phyloP scores from a whole-genome alignment of 2,888 invertebrate genomes.

The Clepsis dumicolana region DNA sequence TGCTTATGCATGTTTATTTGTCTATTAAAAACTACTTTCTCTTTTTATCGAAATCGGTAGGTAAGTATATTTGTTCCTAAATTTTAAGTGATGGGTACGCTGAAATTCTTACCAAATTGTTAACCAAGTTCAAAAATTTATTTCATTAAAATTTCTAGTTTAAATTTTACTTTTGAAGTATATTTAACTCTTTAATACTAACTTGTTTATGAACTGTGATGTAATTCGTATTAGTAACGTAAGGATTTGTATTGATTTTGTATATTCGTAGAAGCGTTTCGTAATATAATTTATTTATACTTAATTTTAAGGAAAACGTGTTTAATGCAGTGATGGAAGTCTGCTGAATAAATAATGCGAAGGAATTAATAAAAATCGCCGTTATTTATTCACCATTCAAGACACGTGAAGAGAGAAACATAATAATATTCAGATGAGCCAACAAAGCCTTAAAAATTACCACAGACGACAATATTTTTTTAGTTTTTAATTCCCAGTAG shows the following conservation, averaged over 20 bases:
- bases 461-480: slow-evolving; percentile 54
- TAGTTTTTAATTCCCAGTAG: slow-evolving; percentile 46
- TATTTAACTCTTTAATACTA: slow-evolving; percentile 75
- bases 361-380: slow-evolving; percentile 35
- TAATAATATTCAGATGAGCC: slow-evolving; percentile 59
- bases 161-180: slow-evolving; percentile 75
- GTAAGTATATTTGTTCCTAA: slow-evolving; percentile 77
- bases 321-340: slow-evolving; percentile 60
- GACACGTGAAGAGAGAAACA: slow-evolving; percentile 32
- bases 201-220: slow-evolving; percentile 86
- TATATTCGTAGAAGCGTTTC: slow-evolving; percentile 84
- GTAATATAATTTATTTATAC: slow-evolving; percentile 84
- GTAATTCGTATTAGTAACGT: slow-evolving; percentile 84
- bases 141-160: slow-evolving; percentile 64
- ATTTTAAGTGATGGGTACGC: slow-evolving; percentile 66
- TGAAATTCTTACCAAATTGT: slow-evolving; percentile 79
- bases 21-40: slow-evolving; percentile 15
- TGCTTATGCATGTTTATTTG: not conserved
- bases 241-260: slow-evolving; percentile 84
- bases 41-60: slow-evolving; percentile 11
- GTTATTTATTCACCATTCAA: slow-evolving; percentile 58
- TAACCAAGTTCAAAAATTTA: slow-evolving; percentile 64
- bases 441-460: slow-evolving; percentile 42
- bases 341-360: slow-evolving; percentile 60
- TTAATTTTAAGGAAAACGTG: slow-evolving; percentile 70